A percentile compares a stretch with the other conserved stretches of the same genome.
These are phyloP conservation scores for Apteryx mantelli DNA, from an alignment of 2,113 vertebrate genomes.

Conservation along the genomic window DNA sequence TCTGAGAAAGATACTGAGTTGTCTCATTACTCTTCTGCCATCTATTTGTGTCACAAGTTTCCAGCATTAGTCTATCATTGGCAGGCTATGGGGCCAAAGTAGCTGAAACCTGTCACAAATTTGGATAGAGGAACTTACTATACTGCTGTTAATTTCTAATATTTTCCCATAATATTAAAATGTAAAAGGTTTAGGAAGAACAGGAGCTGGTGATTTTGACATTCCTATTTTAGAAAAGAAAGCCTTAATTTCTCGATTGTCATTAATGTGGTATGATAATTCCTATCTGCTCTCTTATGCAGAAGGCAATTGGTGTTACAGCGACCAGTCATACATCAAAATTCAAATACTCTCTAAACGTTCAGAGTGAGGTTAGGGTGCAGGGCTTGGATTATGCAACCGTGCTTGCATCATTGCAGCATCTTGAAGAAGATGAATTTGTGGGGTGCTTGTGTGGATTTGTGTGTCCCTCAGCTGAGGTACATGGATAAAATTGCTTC, in stretches of 20 bases:
- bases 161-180: background rate
- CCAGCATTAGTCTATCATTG: background rate
- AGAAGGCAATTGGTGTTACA: background rate
- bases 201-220: background rate
- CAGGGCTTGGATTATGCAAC: background rate
- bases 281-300: background rate
- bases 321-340: background rate
- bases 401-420: background rate
- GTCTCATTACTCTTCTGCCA: background rate
- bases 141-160: background rate
- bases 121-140: background rate
- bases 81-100: background rate
- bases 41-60: conserved; percentile 6
- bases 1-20: background rate
- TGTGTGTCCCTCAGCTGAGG: background rate
- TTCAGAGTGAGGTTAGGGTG: background rate
- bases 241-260: background rate
- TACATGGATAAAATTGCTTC: background rate
- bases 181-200: background rate
- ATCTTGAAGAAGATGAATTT: background rate
- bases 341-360: fast-evolving
- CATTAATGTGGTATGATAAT: background rate
- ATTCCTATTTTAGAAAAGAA: background rate
- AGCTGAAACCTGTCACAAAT: background rate
- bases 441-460: background rate